A percentile compares a stretch with the other conserved stretches of the same genome.
phyloP scores from a whole-genome alignment of 2,888 invertebrate genomes.

The Xanthorhoe designata region DNA sequence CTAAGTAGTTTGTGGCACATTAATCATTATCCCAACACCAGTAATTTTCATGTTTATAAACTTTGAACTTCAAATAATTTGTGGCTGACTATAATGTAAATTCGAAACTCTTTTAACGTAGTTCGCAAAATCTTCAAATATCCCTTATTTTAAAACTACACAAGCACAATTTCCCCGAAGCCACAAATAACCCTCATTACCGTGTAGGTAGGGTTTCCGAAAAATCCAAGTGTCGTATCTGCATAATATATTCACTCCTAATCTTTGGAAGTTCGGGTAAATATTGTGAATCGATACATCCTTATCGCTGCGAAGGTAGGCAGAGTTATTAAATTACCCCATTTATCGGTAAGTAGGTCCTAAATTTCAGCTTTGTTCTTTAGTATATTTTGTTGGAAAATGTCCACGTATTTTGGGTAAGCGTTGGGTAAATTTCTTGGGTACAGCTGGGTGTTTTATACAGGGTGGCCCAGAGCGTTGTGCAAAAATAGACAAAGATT shows the following conservation, averaged over 20 bases:
- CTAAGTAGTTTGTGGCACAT: no score
- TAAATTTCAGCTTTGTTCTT: slow-evolving; percentile 44
- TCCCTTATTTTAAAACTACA: not conserved
- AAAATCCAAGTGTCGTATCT: slow-evolving; percentile 36
- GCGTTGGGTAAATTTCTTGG: slow-evolving; percentile 20
- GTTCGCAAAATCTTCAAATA: not conserved
- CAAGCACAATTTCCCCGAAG: not conserved
- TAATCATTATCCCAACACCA: no score
- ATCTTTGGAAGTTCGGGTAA: slow-evolving; percentile 59
- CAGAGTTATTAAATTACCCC: slow-evolving; percentile 69
- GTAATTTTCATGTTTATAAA: no score
- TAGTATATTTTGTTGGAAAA: slow-evolving; percentile 38
- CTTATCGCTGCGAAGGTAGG: slow-evolving; percentile 59
- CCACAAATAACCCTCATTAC: slow-evolving; percentile 13
- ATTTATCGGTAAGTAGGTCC: slow-evolving; percentile 51
- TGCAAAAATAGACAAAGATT: no score
- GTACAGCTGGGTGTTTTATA: slow-evolving; percentile 1
- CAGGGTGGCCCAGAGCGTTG: not conserved
- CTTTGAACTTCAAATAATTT: no score
- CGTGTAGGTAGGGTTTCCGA: slow-evolving; percentile 14
- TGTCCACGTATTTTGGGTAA: slow-evolving; percentile 24
- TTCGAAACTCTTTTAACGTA: no score
- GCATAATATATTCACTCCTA: slow-evolving; percentile 37
- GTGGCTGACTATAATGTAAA: no score
- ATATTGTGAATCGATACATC: slow-evolving; percentile 71